These are phyloP conservation scores for Mesoclemmys tuberculata DNA, from an alignment of 2,113 vertebrate genomes.

Conservation along the genomic window DNA sequence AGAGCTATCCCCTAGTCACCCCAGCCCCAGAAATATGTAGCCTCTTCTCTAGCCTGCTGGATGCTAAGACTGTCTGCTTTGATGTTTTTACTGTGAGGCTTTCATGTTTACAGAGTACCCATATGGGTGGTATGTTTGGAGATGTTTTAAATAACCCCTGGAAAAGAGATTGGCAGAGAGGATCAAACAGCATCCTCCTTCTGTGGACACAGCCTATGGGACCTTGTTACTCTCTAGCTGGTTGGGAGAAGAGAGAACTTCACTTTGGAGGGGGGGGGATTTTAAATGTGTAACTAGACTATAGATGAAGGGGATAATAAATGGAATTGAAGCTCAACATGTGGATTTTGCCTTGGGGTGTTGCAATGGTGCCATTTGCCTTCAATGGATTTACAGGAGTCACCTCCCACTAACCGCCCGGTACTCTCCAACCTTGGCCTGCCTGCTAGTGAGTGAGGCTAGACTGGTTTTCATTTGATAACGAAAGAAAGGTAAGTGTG, in stretches of 20 bases:
- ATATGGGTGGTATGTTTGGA: not conserved
- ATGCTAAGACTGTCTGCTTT: not conserved
- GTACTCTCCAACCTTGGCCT: not conserved
- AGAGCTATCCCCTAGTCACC: not conserved
- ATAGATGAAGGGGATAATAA: conserved; percentile 3
- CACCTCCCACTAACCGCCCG: not conserved
- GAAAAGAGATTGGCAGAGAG: not conserved
- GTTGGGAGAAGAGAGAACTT: not conserved
- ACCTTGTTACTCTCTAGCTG: not conserved
- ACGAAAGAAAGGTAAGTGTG: not conserved
- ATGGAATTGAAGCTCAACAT: not conserved
- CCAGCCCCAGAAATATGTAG: not conserved
- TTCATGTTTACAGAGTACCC: not conserved
- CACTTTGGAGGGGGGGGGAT: not conserved
- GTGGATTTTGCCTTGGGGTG: not conserved
- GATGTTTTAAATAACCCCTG: not conserved
- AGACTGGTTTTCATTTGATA: not conserved
- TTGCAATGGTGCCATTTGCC: not conserved
- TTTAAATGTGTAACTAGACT: not conserved
- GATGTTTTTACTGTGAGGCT: no score
- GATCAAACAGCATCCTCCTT: not conserved
- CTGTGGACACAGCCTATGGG: not conserved
- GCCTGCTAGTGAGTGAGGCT: not conserved
- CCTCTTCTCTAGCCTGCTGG: not conserved
- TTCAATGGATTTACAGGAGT: not conserved